A percentile compares a stretch with the other conserved stretches of the same genome.
These are phyloP conservation scores for Listrodromus nycthemerus DNA, from an alignment of 2,888 invertebrate species.

Conservation along the genomic window DNA sequence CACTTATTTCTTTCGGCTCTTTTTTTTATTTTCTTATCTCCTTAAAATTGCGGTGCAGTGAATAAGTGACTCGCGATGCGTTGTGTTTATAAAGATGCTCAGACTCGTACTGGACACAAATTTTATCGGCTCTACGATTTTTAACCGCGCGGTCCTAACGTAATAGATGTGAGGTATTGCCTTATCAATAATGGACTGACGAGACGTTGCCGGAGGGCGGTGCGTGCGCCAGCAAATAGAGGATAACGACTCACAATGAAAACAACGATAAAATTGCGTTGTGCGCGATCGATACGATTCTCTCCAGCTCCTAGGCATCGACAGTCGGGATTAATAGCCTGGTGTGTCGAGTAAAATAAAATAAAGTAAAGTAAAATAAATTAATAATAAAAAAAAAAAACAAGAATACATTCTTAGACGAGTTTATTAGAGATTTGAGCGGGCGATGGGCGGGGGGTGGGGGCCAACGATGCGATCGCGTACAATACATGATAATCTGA, in stretches of 20 bases:
- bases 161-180: conserved; percentile 10
- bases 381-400: background rate
- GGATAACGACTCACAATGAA: conserved; percentile 50
- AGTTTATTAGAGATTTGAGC: background rate
- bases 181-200: conserved; percentile 46
- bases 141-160: conserved; percentile 32
- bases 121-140: conserved; percentile 28
- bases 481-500: background rate
- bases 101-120: conserved; percentile 40
- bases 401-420: background rate
- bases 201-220: background rate
- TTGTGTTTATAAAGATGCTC: conserved; percentile 23
- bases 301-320: background rate
- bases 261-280: conserved; percentile 33
- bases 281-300: background rate
- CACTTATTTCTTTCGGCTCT: background rate
- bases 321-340: conserved; percentile 12
- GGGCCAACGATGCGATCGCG: conserved; percentile 4
- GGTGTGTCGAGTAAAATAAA: background rate
- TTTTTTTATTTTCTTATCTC: conserved; percentile 37
- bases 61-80: conserved; percentile 8
- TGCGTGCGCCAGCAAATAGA: conserved; percentile 32
- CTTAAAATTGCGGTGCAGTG: conserved; percentile 13
- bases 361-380: background rate
- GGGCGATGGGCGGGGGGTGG: no score